Conservation (phyloP, 1,140 invertebrate genomes). For the Yoshiicerus persimilis region DNA sequence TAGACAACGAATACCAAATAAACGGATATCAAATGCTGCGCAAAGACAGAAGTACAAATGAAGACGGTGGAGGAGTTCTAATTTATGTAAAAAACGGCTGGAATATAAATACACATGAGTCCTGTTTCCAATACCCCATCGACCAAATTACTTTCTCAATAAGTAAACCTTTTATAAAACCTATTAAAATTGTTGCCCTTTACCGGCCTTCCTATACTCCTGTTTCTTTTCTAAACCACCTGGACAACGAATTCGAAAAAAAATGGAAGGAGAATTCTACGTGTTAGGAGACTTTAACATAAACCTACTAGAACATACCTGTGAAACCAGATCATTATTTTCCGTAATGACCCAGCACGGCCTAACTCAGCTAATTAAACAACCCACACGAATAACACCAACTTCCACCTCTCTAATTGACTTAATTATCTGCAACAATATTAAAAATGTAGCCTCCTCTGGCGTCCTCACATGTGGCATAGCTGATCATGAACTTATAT, state of each 20-base stretch:
- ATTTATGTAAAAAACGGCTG: not conserved
- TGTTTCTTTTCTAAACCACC: not conserved
- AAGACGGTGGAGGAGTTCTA: not conserved
- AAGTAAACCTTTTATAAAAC: not conserved
- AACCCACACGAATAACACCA: not conserved
- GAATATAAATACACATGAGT: not conserved
- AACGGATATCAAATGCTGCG: too few relatives aligned
- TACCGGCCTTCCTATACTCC: not conserved
- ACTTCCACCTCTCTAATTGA: not conserved
- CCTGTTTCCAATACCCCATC: not conserved
- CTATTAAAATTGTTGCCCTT: not conserved
- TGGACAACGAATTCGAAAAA: not conserved
- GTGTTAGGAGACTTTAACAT: too few relatives aligned
- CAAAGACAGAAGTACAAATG: not conserved
- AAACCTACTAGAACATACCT: not conserved
- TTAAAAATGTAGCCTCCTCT: too few relatives aligned
- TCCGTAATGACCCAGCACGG: not conserved
- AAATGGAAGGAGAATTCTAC: not conserved
- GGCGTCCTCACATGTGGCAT: not conserved
- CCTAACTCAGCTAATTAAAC: not conserved
- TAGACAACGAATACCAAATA: too few relatives aligned
- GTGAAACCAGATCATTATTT: not conserved
- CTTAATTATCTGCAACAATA: not conserved
- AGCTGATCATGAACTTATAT: not conserved
- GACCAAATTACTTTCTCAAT: not conserved